A percentile compares a stretch with the other conserved stretches of the same genome.
Evolutionary conservation across 2,797 vertebrate genomes (phyloP).

Genomic region (Chiroxiphia lanceolata): DNA sequence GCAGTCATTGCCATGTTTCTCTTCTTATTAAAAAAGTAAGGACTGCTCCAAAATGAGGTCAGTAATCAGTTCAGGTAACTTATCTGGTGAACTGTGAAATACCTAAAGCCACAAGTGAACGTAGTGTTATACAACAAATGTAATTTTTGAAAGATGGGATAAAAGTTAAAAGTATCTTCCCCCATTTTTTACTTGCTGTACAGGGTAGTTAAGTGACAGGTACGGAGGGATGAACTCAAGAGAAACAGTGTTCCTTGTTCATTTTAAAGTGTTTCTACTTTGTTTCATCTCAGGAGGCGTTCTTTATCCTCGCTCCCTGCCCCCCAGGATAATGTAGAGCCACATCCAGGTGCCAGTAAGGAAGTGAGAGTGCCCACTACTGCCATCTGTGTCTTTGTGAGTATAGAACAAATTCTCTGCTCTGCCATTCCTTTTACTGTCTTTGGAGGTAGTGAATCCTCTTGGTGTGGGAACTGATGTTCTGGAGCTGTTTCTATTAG

Average conservation of each 20-base stretch:
- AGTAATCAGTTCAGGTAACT: background rate
- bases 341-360: slow-evolving; percentile 77
- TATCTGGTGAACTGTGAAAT: background rate
- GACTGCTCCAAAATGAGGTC: background rate
- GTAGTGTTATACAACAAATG: background rate
- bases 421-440: background rate
- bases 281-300: slow-evolving; percentile 82
- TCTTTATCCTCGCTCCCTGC: slow-evolving; percentile 82
- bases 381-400: slow-evolving; percentile 89
- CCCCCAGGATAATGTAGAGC: slow-evolving; percentile 81
- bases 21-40: background rate
- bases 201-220: slow-evolving; percentile 1
- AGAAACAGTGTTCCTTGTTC: background rate
- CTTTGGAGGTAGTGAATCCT: background rate
- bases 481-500: background rate
- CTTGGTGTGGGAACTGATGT: background rate
- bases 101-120: background rate
- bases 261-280: slow-evolving; percentile 11
- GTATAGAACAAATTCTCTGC: slow-evolving; percentile 57
- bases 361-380: slow-evolving; percentile 90
- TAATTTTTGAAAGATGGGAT: background rate
- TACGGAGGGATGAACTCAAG: background rate
- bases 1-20: background rate
- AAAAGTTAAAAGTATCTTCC: background rate
- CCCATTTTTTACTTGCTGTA: background rate